Evolutionary conservation across 2,888 invertebrate genomes (phyloP).

Genomic region (Quadroppia sp.): DNA sequence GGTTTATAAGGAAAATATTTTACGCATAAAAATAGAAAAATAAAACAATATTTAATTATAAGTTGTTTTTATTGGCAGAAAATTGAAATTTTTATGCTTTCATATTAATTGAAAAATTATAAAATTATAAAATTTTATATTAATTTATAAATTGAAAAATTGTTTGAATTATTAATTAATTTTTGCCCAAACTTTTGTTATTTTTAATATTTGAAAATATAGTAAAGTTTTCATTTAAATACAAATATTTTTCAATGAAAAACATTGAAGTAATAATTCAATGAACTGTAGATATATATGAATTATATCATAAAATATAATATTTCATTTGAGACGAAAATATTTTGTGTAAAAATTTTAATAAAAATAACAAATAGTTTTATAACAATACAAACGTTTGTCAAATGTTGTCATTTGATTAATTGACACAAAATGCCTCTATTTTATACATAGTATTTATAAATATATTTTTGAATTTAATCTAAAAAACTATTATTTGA

Average conservation of each 20-base stretch:
- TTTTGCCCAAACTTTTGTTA: no score
- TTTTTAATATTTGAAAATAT: no score
- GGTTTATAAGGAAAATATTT: background rate
- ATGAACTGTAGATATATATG: background rate
- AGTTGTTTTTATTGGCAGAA: constrained; percentile 30
- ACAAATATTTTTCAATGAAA: background rate
- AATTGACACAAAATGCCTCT: background rate
- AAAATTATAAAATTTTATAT: background rate
- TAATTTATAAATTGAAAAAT: no score
- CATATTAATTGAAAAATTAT: background rate
- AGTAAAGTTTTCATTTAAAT: no score
- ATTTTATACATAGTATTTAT: background rate
- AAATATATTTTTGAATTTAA: background rate
- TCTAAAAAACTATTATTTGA: background rate
- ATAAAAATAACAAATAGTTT: background rate
- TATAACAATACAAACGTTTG: background rate
- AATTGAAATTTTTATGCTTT: constrained; percentile 23
- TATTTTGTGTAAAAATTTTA: background rate
- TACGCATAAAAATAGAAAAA: background rate
- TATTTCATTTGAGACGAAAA: background rate
- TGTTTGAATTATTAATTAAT: no score
- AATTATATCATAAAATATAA: background rate
- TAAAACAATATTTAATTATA: constrained; percentile 4
- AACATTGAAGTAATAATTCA: background rate
- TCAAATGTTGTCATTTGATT: constrained; percentile 4